phyloP scores from a whole-genome alignment of 2,113 vertebrate species.

The Entomyzon cyanotis region DNA sequence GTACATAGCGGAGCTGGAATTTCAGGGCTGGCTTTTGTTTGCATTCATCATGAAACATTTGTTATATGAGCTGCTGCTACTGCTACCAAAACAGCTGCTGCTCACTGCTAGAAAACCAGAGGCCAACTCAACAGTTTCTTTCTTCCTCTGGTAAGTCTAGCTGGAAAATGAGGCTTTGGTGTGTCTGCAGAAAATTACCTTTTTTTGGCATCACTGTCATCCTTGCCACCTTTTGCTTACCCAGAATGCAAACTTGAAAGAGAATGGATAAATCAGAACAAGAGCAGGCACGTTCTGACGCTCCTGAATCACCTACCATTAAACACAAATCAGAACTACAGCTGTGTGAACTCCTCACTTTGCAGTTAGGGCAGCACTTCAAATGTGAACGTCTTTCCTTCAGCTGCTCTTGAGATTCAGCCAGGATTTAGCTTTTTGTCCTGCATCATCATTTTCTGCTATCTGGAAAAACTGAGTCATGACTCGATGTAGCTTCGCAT shows the following conservation, averaged over 20 bases:
- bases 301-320: background rate
- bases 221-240: background rate
- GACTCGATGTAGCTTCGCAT: background rate
- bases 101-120: slow-evolving; percentile 51
- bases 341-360: background rate
- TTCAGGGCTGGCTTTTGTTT: slow-evolving; percentile 76
- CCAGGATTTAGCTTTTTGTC: background rate
- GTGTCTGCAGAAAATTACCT: background rate
- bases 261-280: background rate
- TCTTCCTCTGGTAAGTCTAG: background rate
- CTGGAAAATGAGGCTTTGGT: background rate
- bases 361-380: background rate
- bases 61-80: slow-evolving; percentile 74
- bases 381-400: background rate
- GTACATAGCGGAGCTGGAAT: slow-evolving; percentile 69
- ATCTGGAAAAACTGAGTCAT: background rate
- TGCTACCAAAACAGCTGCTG: slow-evolving; percentile 70
- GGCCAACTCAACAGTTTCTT: slow-evolving; percentile 15
- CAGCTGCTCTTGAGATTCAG: background rate
- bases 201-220: background rate
- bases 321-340: background rate
- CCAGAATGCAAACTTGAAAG: background rate
- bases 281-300: background rate
- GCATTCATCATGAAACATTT: slow-evolving; percentile 73
- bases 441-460: background rate